A percentile compares a stretch with the other conserved stretches of the same genome.
These are phyloP conservation scores for Etheostoma spectabile DNA, from an alignment of 2,113 vertebrate species.

Conservation along the genomic window DNA sequence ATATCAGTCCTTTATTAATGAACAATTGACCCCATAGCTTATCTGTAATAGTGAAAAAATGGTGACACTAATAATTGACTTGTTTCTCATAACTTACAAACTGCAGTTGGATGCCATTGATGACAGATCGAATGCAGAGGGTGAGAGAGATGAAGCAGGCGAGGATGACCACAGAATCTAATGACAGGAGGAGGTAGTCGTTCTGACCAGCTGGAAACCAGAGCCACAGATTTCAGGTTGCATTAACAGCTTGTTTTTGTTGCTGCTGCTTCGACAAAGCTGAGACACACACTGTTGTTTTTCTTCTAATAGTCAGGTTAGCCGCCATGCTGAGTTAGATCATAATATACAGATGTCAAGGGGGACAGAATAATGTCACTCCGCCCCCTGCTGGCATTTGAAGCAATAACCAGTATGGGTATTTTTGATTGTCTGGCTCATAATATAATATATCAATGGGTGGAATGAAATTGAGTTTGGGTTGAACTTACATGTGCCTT, in stretches of 20 bases:
- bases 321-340: background rate
- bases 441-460: background rate
- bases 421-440: background rate
- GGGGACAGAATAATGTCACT: background rate
- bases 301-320: background rate
- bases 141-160: conserved; percentile 89
- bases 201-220: conserved; percentile 87
- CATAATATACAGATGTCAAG: background rate
- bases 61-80: background rate
- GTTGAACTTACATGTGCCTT: conserved; percentile 89
- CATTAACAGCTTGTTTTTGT: background rate
- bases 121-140: conserved; percentile 89
- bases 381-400: conserved; percentile 24
- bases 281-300: background rate
- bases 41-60: background rate
- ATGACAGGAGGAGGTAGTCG: conserved; percentile 89
- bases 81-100: conserved; percentile 83
- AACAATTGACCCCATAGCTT: background rate
- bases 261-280: background rate
- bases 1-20: background rate
- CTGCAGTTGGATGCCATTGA: conserved; percentile 89
- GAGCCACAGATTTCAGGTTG: conserved; percentile 6
- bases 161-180: conserved; percentile 90
- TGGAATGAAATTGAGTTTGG: background rate
- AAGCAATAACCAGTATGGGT: background rate